Conservation (phyloP, 2,888 invertebrate genomes). For the Heliconius cydno region DNA sequence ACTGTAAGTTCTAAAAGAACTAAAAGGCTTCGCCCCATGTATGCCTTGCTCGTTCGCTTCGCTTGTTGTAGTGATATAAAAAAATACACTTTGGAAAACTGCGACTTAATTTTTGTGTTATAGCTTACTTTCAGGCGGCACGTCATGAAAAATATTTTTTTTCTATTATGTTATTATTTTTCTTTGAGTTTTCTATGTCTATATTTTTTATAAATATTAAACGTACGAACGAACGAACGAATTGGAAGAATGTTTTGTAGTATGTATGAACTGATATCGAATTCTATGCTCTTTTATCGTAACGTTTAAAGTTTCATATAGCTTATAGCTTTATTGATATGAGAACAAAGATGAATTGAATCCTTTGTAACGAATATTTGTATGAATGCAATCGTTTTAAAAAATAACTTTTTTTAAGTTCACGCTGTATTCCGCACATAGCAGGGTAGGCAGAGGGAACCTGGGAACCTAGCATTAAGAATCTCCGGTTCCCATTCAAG, state of each 20-base stretch:
- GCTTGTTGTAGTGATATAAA: no score
- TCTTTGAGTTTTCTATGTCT: no score
- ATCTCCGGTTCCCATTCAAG: neutral
- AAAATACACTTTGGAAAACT: no score
- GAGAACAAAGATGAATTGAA: neutral
- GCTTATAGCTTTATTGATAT: neutral
- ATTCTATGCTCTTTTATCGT: neutral
- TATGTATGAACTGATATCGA: neutral
- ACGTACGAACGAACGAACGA: no score
- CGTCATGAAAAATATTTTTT: no score
- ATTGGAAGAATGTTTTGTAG: neutral
- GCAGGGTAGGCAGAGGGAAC: neutral
- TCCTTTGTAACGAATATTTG: neutral
- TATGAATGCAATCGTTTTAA: neutral
- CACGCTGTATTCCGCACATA: neutral
- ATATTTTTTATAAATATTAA: no score
- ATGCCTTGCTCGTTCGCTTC: no score
- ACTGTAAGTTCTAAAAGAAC: neutral
- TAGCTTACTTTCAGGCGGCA: no score
- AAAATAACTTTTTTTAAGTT: neutral
- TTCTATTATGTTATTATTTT: no score
- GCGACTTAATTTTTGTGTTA: no score
- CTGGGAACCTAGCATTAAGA: neutral
- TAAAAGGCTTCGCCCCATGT: no score
- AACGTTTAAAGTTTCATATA: neutral